phyloP scores from a whole-genome alignment of 35 echinoderm and acorn worm species.

The Heliocidaris tuberculata region DNA sequence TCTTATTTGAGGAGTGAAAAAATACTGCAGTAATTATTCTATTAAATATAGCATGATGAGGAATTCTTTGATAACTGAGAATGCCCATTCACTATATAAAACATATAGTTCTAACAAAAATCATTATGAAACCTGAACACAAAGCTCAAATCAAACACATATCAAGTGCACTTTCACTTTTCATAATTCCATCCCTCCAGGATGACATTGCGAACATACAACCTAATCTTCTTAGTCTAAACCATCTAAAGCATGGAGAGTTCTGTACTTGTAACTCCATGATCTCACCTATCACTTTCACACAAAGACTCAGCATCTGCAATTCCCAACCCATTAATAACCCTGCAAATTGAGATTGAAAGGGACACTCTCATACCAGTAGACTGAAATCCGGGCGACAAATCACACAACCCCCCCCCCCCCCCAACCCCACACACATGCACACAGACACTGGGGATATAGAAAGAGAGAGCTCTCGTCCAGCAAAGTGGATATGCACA shows the following conservation, averaged over 20 bases:
- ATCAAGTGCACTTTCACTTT: slow-evolving; percentile 1
- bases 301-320: slow-evolving; percentile 1
- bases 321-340: slow-evolving; percentile 12
- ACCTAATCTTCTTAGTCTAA: background rate
- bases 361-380: background rate
- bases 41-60: too few relatives aligned
- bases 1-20: too few relatives aligned
- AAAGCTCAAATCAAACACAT: background rate
- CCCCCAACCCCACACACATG: background rate
- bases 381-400: background rate
- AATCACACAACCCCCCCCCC: background rate
- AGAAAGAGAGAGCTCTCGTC: background rate
- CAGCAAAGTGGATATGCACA: background rate
- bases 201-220: background rate
- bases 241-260: background rate
- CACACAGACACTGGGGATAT: background rate
- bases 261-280: background rate
- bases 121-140: too few relatives aligned
- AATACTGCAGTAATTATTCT: too few relatives aligned
- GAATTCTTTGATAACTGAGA: too few relatives aligned
- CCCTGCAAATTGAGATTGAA: background rate
- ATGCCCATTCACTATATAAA: too few relatives aligned
- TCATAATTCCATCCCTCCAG: background rate
- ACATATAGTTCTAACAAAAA: too few relatives aligned
- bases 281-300: background rate